phyloP scores from a whole-genome alignment of 2,888 invertebrate genomes.

The Troides helena region DNA sequence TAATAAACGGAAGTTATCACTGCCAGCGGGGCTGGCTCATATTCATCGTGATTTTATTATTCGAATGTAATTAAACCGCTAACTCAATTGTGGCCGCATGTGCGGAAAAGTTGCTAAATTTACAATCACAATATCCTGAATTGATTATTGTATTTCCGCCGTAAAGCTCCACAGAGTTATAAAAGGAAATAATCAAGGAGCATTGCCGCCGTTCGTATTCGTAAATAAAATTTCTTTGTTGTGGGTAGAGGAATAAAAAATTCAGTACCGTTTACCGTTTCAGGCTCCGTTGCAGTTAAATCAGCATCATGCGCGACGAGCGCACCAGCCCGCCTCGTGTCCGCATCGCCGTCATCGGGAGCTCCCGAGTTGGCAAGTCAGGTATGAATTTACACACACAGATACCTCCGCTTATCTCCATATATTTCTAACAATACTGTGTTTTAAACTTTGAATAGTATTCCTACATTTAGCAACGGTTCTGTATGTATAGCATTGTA shows the following conservation, averaged over 20 bases:
- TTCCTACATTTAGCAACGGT: not conserved
- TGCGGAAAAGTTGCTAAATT: not conserved
- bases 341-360: slow-evolving; percentile 87
- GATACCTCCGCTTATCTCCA: not conserved
- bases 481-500: not conserved
- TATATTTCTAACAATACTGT: not conserved
- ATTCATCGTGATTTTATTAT: slow-evolving; percentile 31
- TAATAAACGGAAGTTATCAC: slow-evolving; percentile 40
- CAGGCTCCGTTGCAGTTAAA: slow-evolving; percentile 45
- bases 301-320: slow-evolving; percentile 78
- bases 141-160: slow-evolving; percentile 18
- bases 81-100: slow-evolving; percentile 12
- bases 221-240: slow-evolving; percentile 21
- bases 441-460: not conserved
- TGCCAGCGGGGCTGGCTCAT: slow-evolving; percentile 30
- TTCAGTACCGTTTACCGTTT: slow-evolving; percentile 40
- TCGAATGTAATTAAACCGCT: slow-evolving; percentile 23
- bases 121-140: slow-evolving; percentile 11
- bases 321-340: slow-evolving; percentile 83
- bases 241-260: slow-evolving; percentile 21
- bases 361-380: slow-evolving; percentile 89
- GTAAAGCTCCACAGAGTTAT: slow-evolving; percentile 20
- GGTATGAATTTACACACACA: slow-evolving; percentile 72
- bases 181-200: slow-evolving; percentile 20
- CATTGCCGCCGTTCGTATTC: not conserved